Conservation (phyloP, 2,888 invertebrate species). For the Diabrotica balteata region DNA sequence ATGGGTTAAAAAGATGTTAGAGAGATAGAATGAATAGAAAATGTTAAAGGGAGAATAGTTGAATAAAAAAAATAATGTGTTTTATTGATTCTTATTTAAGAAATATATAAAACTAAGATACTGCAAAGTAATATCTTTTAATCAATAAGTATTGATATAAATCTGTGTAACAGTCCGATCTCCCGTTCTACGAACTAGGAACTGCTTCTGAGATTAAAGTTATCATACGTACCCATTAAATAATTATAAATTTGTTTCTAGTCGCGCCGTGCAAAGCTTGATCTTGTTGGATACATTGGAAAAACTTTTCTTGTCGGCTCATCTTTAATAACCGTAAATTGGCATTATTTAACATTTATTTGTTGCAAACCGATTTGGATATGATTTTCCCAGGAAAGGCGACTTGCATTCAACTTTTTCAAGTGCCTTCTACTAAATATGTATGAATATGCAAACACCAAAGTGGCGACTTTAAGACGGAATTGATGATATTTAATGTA, state of each 20-base stretch:
- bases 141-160: too few species aligned
- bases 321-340: constrained; percentile 32
- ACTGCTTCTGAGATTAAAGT: neutral
- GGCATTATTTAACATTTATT: constrained; percentile 33
- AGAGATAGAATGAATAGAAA: too few species aligned
- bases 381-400: constrained; percentile 9
- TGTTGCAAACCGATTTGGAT: neutral
- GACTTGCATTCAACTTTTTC: neutral
- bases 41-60: too few species aligned
- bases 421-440: neutral
- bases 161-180: neutral
- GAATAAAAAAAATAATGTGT: too few species aligned
- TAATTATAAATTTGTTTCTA: neutral
- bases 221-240: neutral
- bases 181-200: constrained; percentile 10
- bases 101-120: too few species aligned
- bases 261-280: neutral
- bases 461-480: neutral
- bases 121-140: too few species aligned
- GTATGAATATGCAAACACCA: neutral
- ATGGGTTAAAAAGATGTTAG: too few species aligned
- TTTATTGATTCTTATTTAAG: too few species aligned
- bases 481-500: neutral
- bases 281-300: too few species aligned
- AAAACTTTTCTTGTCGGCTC: constrained; percentile 13